Conservation (phyloP, 92 coral and sea anemone genomes). For the Pocillopora meandrina region DNA sequence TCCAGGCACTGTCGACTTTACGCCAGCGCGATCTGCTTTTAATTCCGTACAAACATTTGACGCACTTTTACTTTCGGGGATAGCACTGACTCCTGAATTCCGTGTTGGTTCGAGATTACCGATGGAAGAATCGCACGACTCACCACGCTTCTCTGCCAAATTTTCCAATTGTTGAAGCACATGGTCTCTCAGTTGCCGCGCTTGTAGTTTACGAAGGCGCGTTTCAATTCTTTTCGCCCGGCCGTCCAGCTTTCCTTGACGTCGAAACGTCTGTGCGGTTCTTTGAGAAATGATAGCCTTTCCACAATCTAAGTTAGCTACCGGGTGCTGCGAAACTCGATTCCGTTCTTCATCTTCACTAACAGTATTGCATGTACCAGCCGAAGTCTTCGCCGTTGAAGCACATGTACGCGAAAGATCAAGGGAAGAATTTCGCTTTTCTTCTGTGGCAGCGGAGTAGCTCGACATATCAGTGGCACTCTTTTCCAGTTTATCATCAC, state of each 20-base stretch:
- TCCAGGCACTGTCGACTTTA: conserved; percentile 22
- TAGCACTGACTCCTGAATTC: conserved; percentile 34
- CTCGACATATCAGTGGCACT: conserved; percentile 59
- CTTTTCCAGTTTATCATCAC: conserved; percentile 66
- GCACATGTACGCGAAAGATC: conserved; percentile 96
- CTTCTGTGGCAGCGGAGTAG: conserved; percentile 45
- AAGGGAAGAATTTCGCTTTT: conserved; percentile 74
- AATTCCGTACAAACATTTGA: conserved; percentile 42
- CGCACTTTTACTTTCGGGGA: conserved; percentile 43
- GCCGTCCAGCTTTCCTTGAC: conserved; percentile 79
- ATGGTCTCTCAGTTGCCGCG: conserved; percentile 99
- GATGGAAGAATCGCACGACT: conserved; percentile 34
- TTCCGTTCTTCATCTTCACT: conserved; percentile 68
- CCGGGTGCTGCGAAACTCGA: conserved; percentile 85
- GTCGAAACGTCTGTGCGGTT: conserved; percentile 70
- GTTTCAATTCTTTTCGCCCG: conserved; percentile 94
- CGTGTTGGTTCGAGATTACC: conserved; percentile 40
- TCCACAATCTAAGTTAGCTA: conserved; percentile 73
- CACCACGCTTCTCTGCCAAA: conserved; percentile 38
- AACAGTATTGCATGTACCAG: conserved; percentile 90
- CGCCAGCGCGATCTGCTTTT: conserved; percentile 35
- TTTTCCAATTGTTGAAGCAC: conserved; percentile 89
- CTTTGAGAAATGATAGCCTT: conserved; percentile 75
- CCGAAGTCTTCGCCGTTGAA: conserved; percentile 92
- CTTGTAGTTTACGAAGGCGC: conserved; percentile 98